Conservation (phyloP, 2,888 invertebrate species). For the Catocala fraxini region DNA sequence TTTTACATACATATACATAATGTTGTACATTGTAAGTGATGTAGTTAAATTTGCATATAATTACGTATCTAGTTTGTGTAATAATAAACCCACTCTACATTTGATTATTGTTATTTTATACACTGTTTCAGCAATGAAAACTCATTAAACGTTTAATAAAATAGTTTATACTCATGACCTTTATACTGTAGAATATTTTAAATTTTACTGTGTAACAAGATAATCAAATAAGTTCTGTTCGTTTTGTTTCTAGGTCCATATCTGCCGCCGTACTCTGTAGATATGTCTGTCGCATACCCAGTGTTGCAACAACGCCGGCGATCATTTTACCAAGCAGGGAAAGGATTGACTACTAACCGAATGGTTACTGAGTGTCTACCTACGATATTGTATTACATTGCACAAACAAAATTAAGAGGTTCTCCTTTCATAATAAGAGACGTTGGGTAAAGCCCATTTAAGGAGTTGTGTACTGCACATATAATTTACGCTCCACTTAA, state of each 20-base stretch:
- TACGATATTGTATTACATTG: slow-evolving; percentile 65
- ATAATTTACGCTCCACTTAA: slow-evolving; percentile 44
- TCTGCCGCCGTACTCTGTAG: slow-evolving; percentile 13
- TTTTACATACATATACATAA: too few species aligned
- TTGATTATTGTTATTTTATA: too few species aligned
- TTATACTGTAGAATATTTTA: too few species aligned
- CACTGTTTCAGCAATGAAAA: too few species aligned
- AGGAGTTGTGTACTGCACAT: slow-evolving; percentile 42
- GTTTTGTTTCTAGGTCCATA: not conserved
- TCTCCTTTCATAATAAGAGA: slow-evolving; percentile 56
- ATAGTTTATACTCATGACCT: too few species aligned
- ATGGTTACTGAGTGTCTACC: slow-evolving; percentile 50
- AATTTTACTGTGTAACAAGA: too few species aligned
- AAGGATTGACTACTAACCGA: slow-evolving; percentile 55
- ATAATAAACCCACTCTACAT: too few species aligned
- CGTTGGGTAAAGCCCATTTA: slow-evolving; percentile 47
- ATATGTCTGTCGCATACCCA: slow-evolving; percentile 48
- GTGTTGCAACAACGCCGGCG: slow-evolving; percentile 57
- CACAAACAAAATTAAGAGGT: slow-evolving; percentile 61
- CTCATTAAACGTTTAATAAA: too few species aligned
- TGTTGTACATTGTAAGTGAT: too few species aligned
- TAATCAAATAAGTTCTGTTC: too few species aligned
- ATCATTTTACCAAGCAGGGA: slow-evolving; percentile 62
- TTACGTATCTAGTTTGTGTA: too few species aligned
- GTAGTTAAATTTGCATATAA: too few species aligned